Evolutionary conservation across 2,888 invertebrate species (phyloP).

Genomic region (Himalopsyche tibetana): DNA sequence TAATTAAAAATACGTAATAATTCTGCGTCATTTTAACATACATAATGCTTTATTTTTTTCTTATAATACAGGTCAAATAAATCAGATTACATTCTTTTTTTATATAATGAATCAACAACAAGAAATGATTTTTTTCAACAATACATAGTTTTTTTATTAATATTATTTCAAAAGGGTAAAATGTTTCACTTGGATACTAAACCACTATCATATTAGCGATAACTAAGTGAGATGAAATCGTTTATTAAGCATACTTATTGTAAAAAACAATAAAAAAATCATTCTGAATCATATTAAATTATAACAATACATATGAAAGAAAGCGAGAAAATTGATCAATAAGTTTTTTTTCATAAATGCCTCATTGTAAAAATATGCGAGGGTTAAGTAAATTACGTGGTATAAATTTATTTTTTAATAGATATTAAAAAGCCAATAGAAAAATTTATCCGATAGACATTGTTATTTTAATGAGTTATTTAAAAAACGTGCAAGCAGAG

Average conservation of each 20-base stretch:
- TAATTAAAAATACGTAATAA: neutral
- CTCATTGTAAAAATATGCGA: constrained; percentile 29
- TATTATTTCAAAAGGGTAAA: constrained; percentile 48
- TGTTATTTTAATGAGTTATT: neutral
- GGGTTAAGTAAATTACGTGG: neutral
- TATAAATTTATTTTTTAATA: neutral
- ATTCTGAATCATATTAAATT: neutral
- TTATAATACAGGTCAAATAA: constrained; percentile 56
- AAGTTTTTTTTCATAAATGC: neutral
- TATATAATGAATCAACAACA: constrained; percentile 56
- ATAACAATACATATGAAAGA: neutral
- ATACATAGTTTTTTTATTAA: constrained; percentile 46
- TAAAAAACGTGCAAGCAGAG: neutral
- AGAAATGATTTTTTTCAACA: constrained; percentile 56
- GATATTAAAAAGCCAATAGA: constrained; percentile 24
- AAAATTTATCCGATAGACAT: neutral
- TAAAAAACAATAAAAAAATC: neutral
- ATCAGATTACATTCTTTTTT: constrained; percentile 58
- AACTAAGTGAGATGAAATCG: neutral
- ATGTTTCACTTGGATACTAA: constrained; percentile 43
- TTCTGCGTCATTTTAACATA: constrained; percentile 56
- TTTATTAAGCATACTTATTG: neutral
- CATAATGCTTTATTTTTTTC: constrained; percentile 63
- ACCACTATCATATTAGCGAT: neutral
- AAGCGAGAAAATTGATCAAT: neutral